phyloP scores from a whole-genome alignment of 2,797 vertebrate species.

The Hippocampus kuda region DNA sequence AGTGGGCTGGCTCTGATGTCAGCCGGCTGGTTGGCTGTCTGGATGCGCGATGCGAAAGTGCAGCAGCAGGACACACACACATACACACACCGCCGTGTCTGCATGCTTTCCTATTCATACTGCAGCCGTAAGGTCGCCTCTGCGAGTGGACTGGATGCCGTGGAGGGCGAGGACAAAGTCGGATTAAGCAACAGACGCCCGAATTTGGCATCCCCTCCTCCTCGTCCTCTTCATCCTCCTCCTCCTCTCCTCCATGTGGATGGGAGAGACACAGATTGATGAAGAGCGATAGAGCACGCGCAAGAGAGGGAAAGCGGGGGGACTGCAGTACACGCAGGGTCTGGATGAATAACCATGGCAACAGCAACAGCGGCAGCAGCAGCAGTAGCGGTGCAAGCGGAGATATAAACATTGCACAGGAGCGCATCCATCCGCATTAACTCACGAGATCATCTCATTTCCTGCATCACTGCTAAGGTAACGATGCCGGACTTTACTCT shows the following conservation, averaged over 20 bases:
- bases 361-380: constrained; percentile 69
- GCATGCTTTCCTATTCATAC: constrained; percentile 38
- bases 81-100: constrained; percentile 13
- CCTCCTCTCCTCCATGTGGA: constrained; percentile 1
- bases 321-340: constrained; percentile 56
- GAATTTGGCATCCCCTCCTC: constrained; percentile 1
- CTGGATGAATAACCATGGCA: constrained; percentile 78
- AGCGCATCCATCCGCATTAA: constrained; percentile 42
- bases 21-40: constrained; percentile 24
- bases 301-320: constrained; percentile 13
- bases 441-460: constrained; percentile 33
- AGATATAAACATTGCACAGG: constrained; percentile 56
- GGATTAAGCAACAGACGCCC: constrained; percentile 38
- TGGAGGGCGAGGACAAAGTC: constrained; percentile 17
- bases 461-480: constrained; percentile 59
- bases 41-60: constrained; percentile 24
- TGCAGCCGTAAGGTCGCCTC: constrained; percentile 5
- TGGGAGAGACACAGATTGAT: constrained; percentile 15
- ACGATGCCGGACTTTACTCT: constrained; percentile 28
- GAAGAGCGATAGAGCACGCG: constrained; percentile 9
- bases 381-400: constrained; percentile 55
- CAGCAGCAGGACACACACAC: constrained; percentile 24
- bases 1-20: constrained; percentile 48
- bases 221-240: not conserved
- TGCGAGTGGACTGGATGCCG: constrained; percentile 8